phyloP scores from a whole-genome alignment of 2,888 invertebrate species.

The Cybosia mesomella region DNA sequence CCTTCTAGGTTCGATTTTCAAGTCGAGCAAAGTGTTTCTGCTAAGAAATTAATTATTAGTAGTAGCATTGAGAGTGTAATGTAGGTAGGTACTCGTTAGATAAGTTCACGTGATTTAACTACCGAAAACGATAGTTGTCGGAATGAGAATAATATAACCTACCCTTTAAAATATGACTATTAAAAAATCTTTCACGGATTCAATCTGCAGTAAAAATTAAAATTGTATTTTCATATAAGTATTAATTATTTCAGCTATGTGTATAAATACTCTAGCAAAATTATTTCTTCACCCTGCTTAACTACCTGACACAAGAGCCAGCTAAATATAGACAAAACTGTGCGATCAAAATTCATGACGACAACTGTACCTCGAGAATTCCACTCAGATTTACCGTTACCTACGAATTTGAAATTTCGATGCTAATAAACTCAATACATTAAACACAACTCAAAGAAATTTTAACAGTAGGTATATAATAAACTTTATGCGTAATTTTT shows the following conservation, averaged over 20 bases:
- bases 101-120: too few relatives aligned
- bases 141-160: too few relatives aligned
- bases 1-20: neutral
- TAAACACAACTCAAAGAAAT: neutral
- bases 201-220: neutral
- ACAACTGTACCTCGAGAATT: constrained; percentile 19
- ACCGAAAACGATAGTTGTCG: too few relatives aligned
- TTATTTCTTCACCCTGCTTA: neutral
- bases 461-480: neutral
- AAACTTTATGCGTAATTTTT: neutral
- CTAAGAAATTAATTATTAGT: neutral
- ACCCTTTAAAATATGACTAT: neutral
- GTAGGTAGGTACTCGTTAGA: too few relatives aligned
- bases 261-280: neutral
- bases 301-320: constrained; percentile 2
- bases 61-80: neutral
- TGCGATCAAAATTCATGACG: constrained; percentile 2
- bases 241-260: neutral
- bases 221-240: neutral
- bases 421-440: neutral
- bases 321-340: constrained; percentile 21
- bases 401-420: constrained; percentile 12
- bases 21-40: neutral
- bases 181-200: neutral
- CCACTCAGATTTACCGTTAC: constrained; percentile 40